A percentile compares a stretch with the other conserved stretches of the same genome.
Conservation (phyloP, 2,113 vertebrate species). For the Amphiprion ocellaris region DNA sequence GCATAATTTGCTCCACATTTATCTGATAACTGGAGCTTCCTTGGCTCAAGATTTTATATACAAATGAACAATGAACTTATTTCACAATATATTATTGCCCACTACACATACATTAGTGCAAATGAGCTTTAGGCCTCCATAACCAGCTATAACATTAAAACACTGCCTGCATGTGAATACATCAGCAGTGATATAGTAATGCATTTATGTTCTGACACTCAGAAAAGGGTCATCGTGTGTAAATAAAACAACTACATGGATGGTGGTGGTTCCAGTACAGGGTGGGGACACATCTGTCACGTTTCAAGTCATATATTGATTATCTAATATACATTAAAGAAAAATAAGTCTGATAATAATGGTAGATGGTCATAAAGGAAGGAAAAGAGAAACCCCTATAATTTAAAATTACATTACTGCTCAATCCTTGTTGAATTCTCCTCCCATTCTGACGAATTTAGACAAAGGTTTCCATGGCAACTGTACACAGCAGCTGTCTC, state of each 20-base stretch:
- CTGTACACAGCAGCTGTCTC: conserved; percentile 74
- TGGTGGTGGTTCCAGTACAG: background rate
- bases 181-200: too few species aligned
- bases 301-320: background rate
- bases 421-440: conserved; percentile 13
- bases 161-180: too few species aligned
- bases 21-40: too few species aligned
- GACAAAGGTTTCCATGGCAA: conserved; percentile 86
- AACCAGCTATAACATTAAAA: too few species aligned
- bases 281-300: conserved; percentile 14
- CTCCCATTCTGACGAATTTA: conserved; percentile 36
- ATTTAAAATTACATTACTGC: conserved; percentile 6
- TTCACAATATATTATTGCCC: too few species aligned
- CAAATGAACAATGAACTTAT: too few species aligned
- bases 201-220: too few species aligned
- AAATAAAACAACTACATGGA: background rate
- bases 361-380: background rate
- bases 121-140: too few species aligned
- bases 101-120: too few species aligned
- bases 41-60: too few species aligned
- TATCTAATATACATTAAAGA: background rate
- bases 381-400: background rate
- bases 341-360: conserved; percentile 2
- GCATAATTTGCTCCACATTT: too few species aligned
- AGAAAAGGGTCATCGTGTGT: too few species aligned